phyloP scores from a whole-genome alignment of 2,113 vertebrate species.

The Hystrix cristata region DNA sequence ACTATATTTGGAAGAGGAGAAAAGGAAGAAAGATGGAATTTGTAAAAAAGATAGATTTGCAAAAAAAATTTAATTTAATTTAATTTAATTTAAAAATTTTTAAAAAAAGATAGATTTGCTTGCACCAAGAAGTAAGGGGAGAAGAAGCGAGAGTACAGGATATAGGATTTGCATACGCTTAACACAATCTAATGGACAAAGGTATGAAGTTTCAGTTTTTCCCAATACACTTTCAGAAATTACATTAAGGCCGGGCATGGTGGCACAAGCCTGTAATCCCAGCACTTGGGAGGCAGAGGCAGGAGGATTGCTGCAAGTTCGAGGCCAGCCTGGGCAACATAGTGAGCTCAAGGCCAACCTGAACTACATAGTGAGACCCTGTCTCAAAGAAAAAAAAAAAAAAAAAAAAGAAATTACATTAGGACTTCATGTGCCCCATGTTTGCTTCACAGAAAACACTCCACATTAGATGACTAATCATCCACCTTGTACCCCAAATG shows the following conservation, averaged over 20 bases:
- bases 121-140: neutral
- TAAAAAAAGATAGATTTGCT: neutral
- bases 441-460: constrained; percentile 26
- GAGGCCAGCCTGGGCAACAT: no score
- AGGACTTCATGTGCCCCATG: neutral
- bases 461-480: neutral
- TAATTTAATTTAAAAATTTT: no score
- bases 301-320: no score
- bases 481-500: neutral
- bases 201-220: neutral
- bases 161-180: neutral
- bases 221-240: neutral
- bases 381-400: no score
- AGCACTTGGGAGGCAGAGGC: no score
- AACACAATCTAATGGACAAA: neutral
- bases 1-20: neutral
- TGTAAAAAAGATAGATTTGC: neutral
- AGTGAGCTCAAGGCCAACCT: no score
- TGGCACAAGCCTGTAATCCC: no score
- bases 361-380: no score
- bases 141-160: neutral
- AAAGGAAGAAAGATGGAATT: neutral
- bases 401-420: neutral
- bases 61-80: no score
- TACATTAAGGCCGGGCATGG: neutral